Percentiles rank a stretch among this genome's conserved stretches.
These are phyloP conservation scores for Clistopyga incitator DNA, from an alignment of 2,888 invertebrate species.

Conservation along the genomic window DNA sequence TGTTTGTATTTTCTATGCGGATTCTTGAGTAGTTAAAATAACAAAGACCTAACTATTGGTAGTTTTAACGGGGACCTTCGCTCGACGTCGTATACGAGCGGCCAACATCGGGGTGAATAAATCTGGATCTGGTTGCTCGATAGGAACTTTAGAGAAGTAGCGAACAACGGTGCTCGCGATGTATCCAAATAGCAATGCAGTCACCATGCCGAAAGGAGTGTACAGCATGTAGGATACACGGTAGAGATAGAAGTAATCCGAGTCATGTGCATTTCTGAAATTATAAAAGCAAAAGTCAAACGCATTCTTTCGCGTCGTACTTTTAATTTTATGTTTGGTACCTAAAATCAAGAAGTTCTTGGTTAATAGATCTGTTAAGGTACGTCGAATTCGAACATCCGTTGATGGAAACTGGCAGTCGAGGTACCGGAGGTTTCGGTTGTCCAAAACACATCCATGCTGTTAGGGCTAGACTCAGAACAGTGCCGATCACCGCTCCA, in stretches of 20 bases:
- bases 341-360: slow-evolving; percentile 60
- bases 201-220: slow-evolving; percentile 85
- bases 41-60: slow-evolving; percentile 77
- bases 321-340: slow-evolving; percentile 6
- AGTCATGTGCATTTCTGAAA: slow-evolving; percentile 61
- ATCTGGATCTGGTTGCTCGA: slow-evolving; percentile 85
- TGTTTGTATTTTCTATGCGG: not conserved
- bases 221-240: slow-evolving; percentile 91
- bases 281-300: slow-evolving; percentile 12
- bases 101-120: slow-evolving; percentile 87
- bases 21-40: slow-evolving; percentile 67
- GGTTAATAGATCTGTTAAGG: not conserved
- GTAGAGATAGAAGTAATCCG: slow-evolving; percentile 87
- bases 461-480: slow-evolving; percentile 69
- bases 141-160: slow-evolving; percentile 78
- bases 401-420: slow-evolving; percentile 73
- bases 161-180: slow-evolving; percentile 84
- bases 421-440: slow-evolving; percentile 69
- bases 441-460: slow-evolving; percentile 75
- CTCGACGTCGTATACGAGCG: slow-evolving; percentile 81
- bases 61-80: slow-evolving; percentile 69
- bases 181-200: slow-evolving; percentile 86
- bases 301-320: not conserved
- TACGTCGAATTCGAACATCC: slow-evolving; percentile 69
- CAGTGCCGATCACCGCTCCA: slow-evolving; percentile 77